Percentiles rank a stretch among this genome's conserved stretches.
These are phyloP conservation scores for Emesis russula DNA, from an alignment of 2,888 invertebrate species.

Conservation along the genomic window DNA sequence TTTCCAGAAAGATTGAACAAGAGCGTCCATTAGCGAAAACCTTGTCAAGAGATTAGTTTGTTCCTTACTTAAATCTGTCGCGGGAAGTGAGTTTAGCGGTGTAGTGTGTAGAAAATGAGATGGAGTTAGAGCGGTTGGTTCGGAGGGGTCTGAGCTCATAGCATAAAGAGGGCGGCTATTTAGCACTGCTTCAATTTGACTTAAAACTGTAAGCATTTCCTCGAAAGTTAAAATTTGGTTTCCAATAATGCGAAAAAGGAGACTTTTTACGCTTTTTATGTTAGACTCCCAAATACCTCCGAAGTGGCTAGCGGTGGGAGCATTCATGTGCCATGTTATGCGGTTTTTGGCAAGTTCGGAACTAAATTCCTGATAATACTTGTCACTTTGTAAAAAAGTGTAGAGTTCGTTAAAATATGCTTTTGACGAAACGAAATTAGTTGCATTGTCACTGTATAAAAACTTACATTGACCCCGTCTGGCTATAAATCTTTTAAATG, in stretches of 20 bases:
- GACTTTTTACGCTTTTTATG: constrained; percentile 1
- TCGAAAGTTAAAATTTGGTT: constrained; percentile 24
- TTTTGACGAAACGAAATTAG: no score
- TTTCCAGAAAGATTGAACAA: constrained; percentile 51
- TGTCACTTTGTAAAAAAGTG: no score
- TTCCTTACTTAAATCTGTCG: constrained; percentile 30
- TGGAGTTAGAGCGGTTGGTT: constrained; percentile 46
- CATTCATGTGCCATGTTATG: no score
- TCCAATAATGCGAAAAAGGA: constrained; percentile 33
- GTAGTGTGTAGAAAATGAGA: constrained; percentile 39
- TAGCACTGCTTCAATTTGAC: constrained; percentile 43
- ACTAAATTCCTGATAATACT: no score
- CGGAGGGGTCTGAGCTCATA: constrained; percentile 37
- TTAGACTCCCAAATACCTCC: no score
- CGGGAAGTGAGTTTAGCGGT: constrained; percentile 20
- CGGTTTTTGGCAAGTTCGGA: no score
- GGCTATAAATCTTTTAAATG: no score
- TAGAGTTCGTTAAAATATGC: no score
- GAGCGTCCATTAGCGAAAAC: constrained; percentile 31
- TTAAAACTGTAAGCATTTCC: constrained; percentile 22
- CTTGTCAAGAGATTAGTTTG: constrained; percentile 21
- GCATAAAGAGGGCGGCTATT: constrained; percentile 42
- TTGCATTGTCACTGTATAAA: no score
- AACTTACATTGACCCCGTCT: no score
- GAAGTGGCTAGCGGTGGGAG: no score